These are phyloP conservation scores for Leucosticte australis DNA, from an alignment of 2,113 vertebrate species.

Conservation along the genomic window DNA sequence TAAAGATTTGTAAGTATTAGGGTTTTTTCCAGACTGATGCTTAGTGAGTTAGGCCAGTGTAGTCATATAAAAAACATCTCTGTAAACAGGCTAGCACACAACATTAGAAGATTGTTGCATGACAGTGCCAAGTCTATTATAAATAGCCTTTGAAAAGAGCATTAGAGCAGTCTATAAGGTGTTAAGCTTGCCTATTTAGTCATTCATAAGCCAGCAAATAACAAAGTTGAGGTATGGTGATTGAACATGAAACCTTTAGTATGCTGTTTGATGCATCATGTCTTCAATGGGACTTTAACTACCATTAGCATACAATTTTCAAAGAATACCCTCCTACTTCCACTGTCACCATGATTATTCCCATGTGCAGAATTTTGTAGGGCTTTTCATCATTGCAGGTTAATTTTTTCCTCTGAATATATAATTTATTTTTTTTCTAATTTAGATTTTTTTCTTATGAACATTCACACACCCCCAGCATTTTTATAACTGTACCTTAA, in stretches of 20 bases:
- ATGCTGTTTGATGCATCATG: background rate
- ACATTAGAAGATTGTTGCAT: background rate
- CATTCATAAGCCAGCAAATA: background rate
- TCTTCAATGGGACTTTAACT: background rate
- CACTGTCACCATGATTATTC: background rate
- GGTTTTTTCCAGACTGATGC: background rate
- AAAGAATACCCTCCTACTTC: background rate
- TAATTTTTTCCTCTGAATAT: background rate
- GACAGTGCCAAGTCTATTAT: background rate
- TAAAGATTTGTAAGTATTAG: constrained; percentile 1
- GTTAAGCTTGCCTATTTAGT: background rate
- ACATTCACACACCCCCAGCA: background rate
- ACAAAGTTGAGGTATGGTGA: background rate
- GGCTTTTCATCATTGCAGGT: background rate
- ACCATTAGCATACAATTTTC: background rate
- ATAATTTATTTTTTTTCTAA: background rate
- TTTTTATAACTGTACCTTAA: background rate
- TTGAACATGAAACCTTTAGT: background rate
- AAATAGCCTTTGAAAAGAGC: background rate
- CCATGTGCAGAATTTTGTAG: background rate
- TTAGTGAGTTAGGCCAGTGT: background rate
- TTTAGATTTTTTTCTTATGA: background rate
- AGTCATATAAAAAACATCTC: constrained; percentile 46
- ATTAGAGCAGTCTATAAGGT: background rate
- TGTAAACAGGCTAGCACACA: constrained; percentile 22